phyloP scores from a whole-genome alignment of 2,113 vertebrate genomes.

The Antechinus flavipes region DNA sequence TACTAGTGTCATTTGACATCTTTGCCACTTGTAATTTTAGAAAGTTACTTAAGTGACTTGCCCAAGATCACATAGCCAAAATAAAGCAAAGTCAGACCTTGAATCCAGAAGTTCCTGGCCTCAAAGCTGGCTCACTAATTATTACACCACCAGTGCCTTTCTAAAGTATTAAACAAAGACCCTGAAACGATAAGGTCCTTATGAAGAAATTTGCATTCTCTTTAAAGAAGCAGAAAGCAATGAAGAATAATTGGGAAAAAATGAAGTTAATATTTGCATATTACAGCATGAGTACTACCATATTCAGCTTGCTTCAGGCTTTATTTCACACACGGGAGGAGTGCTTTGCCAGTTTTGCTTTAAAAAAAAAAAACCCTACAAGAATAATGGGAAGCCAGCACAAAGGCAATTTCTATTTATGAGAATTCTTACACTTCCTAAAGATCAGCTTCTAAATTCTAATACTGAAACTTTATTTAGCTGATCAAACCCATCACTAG shows the following conservation, averaged over 20 bases:
- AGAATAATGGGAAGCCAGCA: slow-evolving; percentile 47
- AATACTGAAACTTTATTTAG: slow-evolving; percentile 9
- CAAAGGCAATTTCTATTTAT: slow-evolving; percentile 25
- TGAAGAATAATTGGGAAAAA: slow-evolving; percentile 60
- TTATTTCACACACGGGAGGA: slow-evolving; percentile 36
- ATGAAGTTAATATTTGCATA: not conserved
- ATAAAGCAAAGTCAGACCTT: too few relatives aligned
- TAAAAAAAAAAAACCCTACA: slow-evolving; percentile 12
- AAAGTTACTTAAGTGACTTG: too few relatives aligned
- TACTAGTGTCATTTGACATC: too few relatives aligned
- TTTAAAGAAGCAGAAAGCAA: slow-evolving; percentile 55
- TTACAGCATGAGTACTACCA: not conserved
- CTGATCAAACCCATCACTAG: slow-evolving; percentile 13
- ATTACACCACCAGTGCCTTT: too few relatives aligned
- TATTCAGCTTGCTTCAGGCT: slow-evolving; percentile 24
- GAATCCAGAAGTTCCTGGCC: too few relatives aligned
- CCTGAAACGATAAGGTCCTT: slow-evolving; percentile 12
- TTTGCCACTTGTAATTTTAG: too few relatives aligned
- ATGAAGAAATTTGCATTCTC: slow-evolving; percentile 19
- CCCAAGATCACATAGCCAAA: too few relatives aligned
- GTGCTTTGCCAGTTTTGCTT: slow-evolving; percentile 10
- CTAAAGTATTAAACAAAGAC: not conserved
- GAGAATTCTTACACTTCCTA: slow-evolving; percentile 49
- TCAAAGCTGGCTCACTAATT: too few relatives aligned
- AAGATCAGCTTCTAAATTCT: not conserved